These are phyloP conservation scores for Zosterops lateralis DNA, from an alignment of 2,113 vertebrate genomes.

Conservation along the genomic window DNA sequence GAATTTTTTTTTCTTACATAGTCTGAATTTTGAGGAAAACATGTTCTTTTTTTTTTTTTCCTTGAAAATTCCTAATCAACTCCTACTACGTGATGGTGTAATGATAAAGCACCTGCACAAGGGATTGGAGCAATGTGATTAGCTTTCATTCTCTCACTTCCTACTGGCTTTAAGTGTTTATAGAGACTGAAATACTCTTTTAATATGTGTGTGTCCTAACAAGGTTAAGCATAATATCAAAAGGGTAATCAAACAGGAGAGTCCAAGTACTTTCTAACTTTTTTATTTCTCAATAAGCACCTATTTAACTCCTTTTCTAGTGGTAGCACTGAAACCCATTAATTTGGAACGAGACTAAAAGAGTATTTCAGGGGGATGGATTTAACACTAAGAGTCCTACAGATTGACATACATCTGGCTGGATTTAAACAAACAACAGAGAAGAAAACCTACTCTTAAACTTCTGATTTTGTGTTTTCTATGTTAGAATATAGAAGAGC, in stretches of 20 bases:
- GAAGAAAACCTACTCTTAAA: not conserved
- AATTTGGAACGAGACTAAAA: not conserved
- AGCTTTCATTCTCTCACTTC: not conserved
- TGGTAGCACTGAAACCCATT: not conserved
- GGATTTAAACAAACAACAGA: not conserved
- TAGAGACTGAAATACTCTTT: not conserved
- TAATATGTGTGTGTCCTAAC: not conserved
- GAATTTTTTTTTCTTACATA: not conserved
- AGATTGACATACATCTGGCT: not conserved
- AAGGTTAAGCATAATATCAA: not conserved
- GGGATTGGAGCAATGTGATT: not conserved
- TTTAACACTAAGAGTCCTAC: not conserved
- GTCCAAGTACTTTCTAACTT: not conserved
- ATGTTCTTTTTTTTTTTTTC: not conserved
- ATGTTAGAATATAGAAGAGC: not conserved
- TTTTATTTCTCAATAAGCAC: not conserved
- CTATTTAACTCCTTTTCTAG: not conserved
- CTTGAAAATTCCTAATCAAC: not conserved
- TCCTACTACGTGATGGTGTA: fast-evolving
- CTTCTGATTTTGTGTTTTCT: not conserved
- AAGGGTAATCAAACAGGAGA: not conserved
- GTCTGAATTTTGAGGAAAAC: not conserved
- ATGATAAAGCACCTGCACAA: not conserved
- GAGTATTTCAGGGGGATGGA: not conserved
- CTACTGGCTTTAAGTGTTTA: not conserved